A percentile compares a stretch with the other conserved stretches of the same genome.
Evolutionary conservation across 2,888 invertebrate genomes (phyloP).

Genomic region (Amiota communis): DNA sequence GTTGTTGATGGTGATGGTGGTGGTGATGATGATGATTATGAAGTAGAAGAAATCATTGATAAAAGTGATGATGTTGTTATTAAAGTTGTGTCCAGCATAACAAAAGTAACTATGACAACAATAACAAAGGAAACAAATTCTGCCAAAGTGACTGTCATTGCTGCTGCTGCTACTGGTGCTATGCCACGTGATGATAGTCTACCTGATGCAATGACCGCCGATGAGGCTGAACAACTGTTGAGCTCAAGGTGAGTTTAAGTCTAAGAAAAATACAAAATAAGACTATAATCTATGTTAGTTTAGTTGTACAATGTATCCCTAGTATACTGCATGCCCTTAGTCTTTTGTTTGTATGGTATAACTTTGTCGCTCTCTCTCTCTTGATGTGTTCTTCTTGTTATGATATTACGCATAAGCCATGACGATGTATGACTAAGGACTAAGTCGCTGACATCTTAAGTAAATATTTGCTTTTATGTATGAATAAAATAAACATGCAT

Average conservation of each 20-base stretch:
- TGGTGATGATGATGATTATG: slow-evolving; percentile 35
- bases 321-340: not conserved
- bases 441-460: slow-evolving; percentile 26
- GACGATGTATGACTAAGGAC: slow-evolving; percentile 4
- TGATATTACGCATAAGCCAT: slow-evolving; percentile 3
- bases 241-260: slow-evolving; percentile 82
- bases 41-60: slow-evolving; percentile 50
- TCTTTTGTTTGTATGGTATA: not conserved
- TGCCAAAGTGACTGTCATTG: not conserved
- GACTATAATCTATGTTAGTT: not conserved
- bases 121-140: not conserved
- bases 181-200: slow-evolving; percentile 69
- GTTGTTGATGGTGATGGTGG: slow-evolving; percentile 41
- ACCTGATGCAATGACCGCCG: slow-evolving; percentile 83
- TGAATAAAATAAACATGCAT: not conserved
- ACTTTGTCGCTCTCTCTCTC: too few relatives aligned
- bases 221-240: slow-evolving; percentile 89
- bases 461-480: slow-evolving; percentile 25
- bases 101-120: not conserved
- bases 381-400: not conserved
- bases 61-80: slow-evolving; percentile 24
- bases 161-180: slow-evolving; percentile 1
- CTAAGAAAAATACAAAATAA: not conserved
- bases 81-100: slow-evolving; percentile 1
- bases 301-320: not conserved